Evolutionary conservation across 2,888 invertebrate genomes (phyloP), one percentile per base, ranked within the genome.

Genomic region (Eupelmus urozonus): DNA sequence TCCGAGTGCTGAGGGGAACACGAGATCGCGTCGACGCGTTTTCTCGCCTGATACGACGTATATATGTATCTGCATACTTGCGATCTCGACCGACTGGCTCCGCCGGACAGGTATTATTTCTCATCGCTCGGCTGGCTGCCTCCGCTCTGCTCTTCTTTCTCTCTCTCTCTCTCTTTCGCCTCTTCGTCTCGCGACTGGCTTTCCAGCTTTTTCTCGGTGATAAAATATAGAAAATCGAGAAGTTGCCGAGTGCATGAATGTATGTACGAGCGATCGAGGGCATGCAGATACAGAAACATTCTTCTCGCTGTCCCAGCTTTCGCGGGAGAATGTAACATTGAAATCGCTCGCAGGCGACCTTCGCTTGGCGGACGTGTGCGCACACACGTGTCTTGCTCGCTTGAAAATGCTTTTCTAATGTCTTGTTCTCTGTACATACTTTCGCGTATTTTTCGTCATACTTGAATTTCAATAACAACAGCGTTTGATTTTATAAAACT

Each of bases 61-160:
- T 80, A 16, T 7, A 7, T 16, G 16, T 16, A 82, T 82, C 79
- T 81, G 77, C 78, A 78, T 83, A 81, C 82, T 81, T 81, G 80
- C 81, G 80, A 81, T 84, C 83, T 82, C 80, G 82, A 81, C 82
- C 82, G 82, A 80, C 81, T 49, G 62, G 18, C 55, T 80, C 67
- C 81, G 83, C 84, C 83, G 49, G 82, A 84, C 84, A 83, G 83
- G 84, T 82, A 82, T 83, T 85, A 84, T 85, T 85, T 85, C 84
- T 85, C 85, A 84, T 84, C 84, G 83, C 27, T 82, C 82, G 81
- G 82, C 81, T 82, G 18, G 40, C n/a, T 23, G 25, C 42, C 49
- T 20, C 45, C n/a, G 16, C 34, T 18, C 34, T 20, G 20, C 9
- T 51, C 18, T 18, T 11, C 9, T 59, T 40, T 18, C n/a, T 5